Evolutionary conservation across 1,140 invertebrate species (phyloP).

Genomic region (Agraylea sexmaculata): DNA sequence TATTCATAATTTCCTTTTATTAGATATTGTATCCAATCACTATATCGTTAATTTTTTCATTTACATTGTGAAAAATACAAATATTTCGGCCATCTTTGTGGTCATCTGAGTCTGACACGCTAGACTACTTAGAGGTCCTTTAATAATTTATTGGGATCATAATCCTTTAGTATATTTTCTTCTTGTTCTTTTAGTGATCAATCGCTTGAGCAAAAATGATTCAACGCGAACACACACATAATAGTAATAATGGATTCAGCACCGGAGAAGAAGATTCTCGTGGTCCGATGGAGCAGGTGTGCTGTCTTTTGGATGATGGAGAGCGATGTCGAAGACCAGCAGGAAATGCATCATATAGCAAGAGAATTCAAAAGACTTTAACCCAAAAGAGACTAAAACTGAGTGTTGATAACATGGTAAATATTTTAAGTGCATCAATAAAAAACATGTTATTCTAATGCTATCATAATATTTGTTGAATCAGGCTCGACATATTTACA

Average conservation of each 20-base stretch:
- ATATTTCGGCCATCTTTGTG: too few species aligned
- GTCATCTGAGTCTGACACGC: too few species aligned
- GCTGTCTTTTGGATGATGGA: constrained; percentile 85
- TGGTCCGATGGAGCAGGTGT: constrained; percentile 76
- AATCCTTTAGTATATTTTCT: too few species aligned
- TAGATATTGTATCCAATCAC: too few species aligned
- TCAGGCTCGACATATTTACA: constrained; percentile 87
- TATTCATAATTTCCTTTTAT: too few species aligned
- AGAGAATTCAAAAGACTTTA: constrained; percentile 93
- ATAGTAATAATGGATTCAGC: constrained; percentile 73
- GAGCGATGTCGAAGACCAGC: constrained; percentile 75
- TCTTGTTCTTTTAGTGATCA: too few species aligned
- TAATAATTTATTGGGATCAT: too few species aligned
- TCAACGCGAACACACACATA: constrained; percentile 40
- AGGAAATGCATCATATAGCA: constrained; percentile 94
- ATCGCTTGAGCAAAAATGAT: too few species aligned
- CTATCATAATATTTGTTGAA: neutral
- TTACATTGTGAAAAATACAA: too few species aligned
- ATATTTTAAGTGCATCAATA: constrained; percentile 19
- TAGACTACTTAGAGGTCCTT: too few species aligned
- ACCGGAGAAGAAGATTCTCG: constrained; percentile 81
- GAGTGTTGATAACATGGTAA: constrained; percentile 71
- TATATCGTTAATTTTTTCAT: too few species aligned
- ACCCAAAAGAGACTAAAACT: constrained; percentile 82
- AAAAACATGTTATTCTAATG: neutral